A percentile compares a stretch with the other conserved stretches of the same genome.
Conservation (phyloP, 2,888 invertebrate species). For the Nephrotoma guestfalica region DNA sequence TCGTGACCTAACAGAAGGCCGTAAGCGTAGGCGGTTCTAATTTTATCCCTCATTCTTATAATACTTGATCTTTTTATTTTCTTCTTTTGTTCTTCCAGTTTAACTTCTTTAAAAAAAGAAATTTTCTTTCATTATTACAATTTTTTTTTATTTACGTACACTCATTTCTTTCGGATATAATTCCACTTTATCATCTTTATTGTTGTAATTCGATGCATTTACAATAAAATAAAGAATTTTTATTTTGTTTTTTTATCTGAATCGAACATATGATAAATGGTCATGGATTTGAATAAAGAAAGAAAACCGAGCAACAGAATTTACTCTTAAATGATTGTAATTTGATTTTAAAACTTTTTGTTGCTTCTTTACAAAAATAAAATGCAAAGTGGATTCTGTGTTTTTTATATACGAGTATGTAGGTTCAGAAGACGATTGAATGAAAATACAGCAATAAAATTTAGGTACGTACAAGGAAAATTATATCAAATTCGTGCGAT, state of each 20-base stretch:
- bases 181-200: neutral
- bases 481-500: neutral
- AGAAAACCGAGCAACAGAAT: neutral
- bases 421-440: neutral
- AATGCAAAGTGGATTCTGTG: neutral
- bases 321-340: neutral
- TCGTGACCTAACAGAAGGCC: neutral
- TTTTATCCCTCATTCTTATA: neutral
- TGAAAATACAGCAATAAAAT: neutral
- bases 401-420: neutral
- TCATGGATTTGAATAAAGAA: neutral
- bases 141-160: neutral
- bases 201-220: neutral
- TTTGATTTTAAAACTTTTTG: neutral
- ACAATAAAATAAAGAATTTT: neutral
- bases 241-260: neutral
- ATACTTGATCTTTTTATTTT: neutral
- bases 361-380: neutral
- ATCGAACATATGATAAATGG: neutral
- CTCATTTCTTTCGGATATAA: neutral
- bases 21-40: neutral
- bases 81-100: neutral
- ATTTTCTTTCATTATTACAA: neutral
- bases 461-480: neutral
- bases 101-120: neutral